Percentiles rank a stretch among this genome's conserved stretches.
These are phyloP conservation scores for Drosophila differens DNA, from an alignment of 2,888 invertebrate species.

Conservation along the genomic window DNA sequence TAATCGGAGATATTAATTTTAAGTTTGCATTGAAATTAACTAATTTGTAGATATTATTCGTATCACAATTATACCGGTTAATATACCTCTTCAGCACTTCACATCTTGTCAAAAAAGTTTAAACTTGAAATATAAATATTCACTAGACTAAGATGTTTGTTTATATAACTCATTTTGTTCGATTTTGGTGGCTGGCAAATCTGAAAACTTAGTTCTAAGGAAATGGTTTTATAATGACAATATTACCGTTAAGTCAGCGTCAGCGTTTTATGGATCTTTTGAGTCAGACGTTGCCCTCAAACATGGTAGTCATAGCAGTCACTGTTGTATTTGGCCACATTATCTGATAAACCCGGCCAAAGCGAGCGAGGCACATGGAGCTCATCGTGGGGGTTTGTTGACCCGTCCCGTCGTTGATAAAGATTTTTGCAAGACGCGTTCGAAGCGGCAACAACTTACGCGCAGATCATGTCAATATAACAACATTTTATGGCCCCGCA, in stretches of 20 bases:
- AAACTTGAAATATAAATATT: background rate
- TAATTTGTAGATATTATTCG: background rate
- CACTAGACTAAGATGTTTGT: background rate
- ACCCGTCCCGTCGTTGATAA: conserved; percentile 66
- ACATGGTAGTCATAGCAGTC: conserved; percentile 24
- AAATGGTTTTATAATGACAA: conserved; percentile 45
- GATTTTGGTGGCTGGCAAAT: background rate
- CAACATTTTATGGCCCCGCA: conserved; percentile 48
- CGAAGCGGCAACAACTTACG: conserved; percentile 60
- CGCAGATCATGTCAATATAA: conserved; percentile 76
- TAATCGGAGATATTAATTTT: background rate
- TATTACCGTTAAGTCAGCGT: conserved; percentile 64
- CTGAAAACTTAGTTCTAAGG: background rate
- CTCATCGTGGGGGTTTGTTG: conserved; percentile 64
- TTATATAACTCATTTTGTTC: background rate
- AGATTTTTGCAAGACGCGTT: conserved; percentile 66
- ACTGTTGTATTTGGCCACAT: conserved; percentile 47
- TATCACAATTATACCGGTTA: too few species aligned
- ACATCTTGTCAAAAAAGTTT: background rate
- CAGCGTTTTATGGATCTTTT: conserved; percentile 62
- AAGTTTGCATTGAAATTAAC: background rate
- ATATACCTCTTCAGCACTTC: too few species aligned
- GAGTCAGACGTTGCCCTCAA: conserved; percentile 49
- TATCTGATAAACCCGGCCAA: conserved; percentile 65
- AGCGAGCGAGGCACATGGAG: conserved; percentile 19